Base-by-base conservation (phyloP, 2,113 vertebrate species). In the Dascyllus trimaculatus region DNA sequence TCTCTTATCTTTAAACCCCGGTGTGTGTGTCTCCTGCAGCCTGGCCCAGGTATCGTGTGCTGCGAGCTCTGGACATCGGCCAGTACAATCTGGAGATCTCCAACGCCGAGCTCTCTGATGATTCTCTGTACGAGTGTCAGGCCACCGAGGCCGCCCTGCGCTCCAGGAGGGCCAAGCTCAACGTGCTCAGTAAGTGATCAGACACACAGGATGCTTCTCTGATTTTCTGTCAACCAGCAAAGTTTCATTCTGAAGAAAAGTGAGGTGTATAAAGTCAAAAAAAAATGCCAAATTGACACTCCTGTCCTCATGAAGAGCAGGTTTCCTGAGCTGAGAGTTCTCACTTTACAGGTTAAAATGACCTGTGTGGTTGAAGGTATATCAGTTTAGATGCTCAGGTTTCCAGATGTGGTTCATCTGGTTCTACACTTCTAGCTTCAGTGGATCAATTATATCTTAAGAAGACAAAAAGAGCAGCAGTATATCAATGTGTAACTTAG, bases 81-180 rank as follows among this genome's bases (percentile, higher is more conserved):
- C 97, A 98, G 89, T 97, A 96, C 94, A 98, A 98, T 93, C 88
- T 99, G 95, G 97, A 99, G 94, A 97, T 99, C 92, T 94, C 90
- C 4, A 88, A 95, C 0, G 94, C 98, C 0, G 96, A 97, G 76
- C 95, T 99, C 43, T 96, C 97, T 0, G 98, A 99, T 17, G 98
- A 98, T 52, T 98, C 97, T 6, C 91, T 95, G 22, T 99, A 97
- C 0, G 97, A 99, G 93, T 98, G 97, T 92, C 98, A 99, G 90
- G 98, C 98, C 84, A 98, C 98, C 0, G 97, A 98, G 91, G 97
- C 96, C 0, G 98, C 98, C 4, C 94, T 99, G 78, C 95, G 98
- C 17, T 99, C 98, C 15, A 94, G 97, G 66, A 89, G 95, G 4
- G 98, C 97, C 65, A 96, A 94, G 60, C 96, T 99, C 91, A 99